Conservation (phyloP, 2,888 invertebrate species). For the Zhuqinia jingwanae region DNA sequence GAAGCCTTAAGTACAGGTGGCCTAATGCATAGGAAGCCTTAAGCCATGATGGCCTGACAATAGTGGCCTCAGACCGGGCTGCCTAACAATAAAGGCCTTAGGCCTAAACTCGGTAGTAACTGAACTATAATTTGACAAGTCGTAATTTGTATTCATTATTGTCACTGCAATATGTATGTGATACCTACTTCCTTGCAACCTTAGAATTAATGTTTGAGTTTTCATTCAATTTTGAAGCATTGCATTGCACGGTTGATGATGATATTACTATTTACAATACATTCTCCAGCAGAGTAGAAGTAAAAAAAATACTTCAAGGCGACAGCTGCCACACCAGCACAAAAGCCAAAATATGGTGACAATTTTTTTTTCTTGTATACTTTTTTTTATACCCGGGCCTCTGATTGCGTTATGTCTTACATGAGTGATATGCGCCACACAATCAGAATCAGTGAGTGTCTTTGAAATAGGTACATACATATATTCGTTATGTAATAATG, state of each 20-base stretch:
- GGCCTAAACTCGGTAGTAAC: too few relatives aligned
- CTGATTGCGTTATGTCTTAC: too few relatives aligned
- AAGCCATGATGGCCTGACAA: too few relatives aligned
- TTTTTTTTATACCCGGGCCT: not conserved
- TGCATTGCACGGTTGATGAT: not conserved
- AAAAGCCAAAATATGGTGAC: slow-evolving; percentile 47
- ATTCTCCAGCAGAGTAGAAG: not conserved
- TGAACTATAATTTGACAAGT: too few relatives aligned
- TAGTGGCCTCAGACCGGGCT: too few relatives aligned
- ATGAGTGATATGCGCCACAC: too few relatives aligned
- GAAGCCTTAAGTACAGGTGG: too few relatives aligned
- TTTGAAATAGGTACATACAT: not conserved
- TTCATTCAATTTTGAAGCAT: not conserved
- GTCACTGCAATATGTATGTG: too few relatives aligned
- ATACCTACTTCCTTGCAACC: too few relatives aligned
- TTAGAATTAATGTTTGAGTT: not conserved
- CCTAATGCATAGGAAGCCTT: too few relatives aligned
- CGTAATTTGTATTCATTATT: not conserved
- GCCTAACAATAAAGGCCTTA: too few relatives aligned
- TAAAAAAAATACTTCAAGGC: slow-evolving; percentile 11
- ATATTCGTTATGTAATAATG: too few relatives aligned
- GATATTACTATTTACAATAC: slow-evolving; percentile 6
- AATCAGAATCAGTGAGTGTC: slow-evolving; percentile 4
- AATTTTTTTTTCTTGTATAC: slow-evolving; percentile 39
- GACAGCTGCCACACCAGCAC: slow-evolving; percentile 38